Evolutionary conservation across 2,113 vertebrate genomes (phyloP).

Genomic region (Fulmarus glacialis): DNA sequence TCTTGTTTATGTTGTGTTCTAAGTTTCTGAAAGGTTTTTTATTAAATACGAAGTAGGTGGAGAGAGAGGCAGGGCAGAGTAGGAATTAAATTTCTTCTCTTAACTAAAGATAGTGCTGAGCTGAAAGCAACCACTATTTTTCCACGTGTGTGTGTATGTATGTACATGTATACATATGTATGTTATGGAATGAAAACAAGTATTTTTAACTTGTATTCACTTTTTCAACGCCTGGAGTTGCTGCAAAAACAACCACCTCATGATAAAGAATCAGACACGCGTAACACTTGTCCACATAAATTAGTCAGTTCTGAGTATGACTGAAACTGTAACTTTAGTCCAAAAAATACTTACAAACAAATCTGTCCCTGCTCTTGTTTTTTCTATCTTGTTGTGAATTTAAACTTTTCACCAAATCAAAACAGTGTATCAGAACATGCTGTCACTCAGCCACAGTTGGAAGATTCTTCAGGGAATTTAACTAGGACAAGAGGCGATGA

Average conservation of each 20-base stretch:
- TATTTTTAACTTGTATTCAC: not conserved
- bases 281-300: not conserved
- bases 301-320: not conserved
- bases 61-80: not conserved
- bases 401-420: not conserved
- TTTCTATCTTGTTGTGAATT: not conserved
- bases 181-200: not conserved
- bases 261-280: not conserved
- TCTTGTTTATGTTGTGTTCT: not conserved
- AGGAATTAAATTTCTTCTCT: not conserved
- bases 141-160: rapidly evolving
- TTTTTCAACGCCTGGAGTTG: not conserved
- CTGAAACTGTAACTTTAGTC: not conserved
- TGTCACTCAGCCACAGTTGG: conserved; percentile 58
- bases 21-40: not conserved
- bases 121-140: not conserved
- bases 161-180: not conserved
- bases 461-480: conserved; percentile 70
- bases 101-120: not conserved
- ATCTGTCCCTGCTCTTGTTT: not conserved
- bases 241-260: not conserved
- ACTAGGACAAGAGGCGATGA: conserved; percentile 73
- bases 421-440: conserved; percentile 69
- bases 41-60: not conserved
- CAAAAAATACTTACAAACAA: not conserved